Base-by-base conservation (phyloP, 2,113 vertebrate species). In the Dasypus novemcinctus region DNA sequence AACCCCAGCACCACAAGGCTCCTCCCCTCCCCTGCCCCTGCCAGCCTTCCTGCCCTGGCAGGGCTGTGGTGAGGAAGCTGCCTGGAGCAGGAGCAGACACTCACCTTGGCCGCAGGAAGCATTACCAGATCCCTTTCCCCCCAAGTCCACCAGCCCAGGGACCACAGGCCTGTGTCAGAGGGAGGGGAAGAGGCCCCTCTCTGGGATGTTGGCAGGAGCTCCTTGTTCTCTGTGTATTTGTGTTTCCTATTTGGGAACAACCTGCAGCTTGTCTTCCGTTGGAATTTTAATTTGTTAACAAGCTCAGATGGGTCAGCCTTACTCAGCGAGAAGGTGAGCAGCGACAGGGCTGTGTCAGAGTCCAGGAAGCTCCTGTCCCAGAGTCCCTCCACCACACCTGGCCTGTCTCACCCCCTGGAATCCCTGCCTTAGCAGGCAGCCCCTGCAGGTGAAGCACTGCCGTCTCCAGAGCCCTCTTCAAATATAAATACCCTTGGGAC, bases 231-330 rank as follows among this genome's bases (percentile, higher is more conserved):
- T 84, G 18, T 33, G 36, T 92, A 12, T 83, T 75, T 83, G 49
- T n/a, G 75, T 93, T 96, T 94, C 81, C 78, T 86, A 69, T 91
- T 71, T 91, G 89, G 85, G 79, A 95, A 92, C 91, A 92, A 72
- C 46, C 87, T 91, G 71, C 85, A 41, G 52, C 43, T 57, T 57
- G 33, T 59, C 92, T 93, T 93, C 20, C 87, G 59, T 91, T 86
- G 74, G 91, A 85, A 83, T 95, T 90, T 90, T 78, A 81, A 78
- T 88, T 96, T 11, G 2, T 57, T 85, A 71, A 87, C 75, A 49
- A 84, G 71, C 59, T 61, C 76, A 82, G 74, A n/a, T 78, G 38
- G 74, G 71, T 90, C 90, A 84, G 79, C n/a, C 86, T 95, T 59
- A 36, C 46, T 90, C 64, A 9, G n/a, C 78, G 36, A 59, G n/a